Evolutionary conservation across 2,888 invertebrate species (phyloP).

Genomic region (Ditula angustiorana): DNA sequence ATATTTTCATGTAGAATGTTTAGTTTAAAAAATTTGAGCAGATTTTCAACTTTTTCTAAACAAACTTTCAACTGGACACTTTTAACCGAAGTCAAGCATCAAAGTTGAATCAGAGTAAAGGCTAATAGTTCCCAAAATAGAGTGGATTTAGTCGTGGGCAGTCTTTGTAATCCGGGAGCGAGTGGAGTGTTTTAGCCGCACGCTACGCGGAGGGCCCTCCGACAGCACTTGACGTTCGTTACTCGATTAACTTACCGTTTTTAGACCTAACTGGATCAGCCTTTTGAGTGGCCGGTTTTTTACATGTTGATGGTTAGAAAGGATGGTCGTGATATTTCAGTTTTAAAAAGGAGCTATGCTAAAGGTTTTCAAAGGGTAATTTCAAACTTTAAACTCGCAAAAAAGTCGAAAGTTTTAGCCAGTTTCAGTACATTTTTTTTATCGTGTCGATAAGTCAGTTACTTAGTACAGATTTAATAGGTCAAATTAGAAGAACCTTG

Average conservation of each 20-base stretch:
- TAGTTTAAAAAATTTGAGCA: background rate
- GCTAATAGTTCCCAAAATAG: constrained; percentile 50
- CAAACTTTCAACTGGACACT: no score
- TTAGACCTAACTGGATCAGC: constrained; percentile 21
- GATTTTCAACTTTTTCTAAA: no score
- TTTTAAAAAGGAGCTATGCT: background rate
- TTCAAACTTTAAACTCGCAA: background rate
- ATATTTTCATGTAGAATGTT: background rate
- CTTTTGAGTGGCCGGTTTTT: constrained; percentile 3
- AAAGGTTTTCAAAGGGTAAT: background rate
- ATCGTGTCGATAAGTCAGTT: background rate
- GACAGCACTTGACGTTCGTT: constrained; percentile 51
- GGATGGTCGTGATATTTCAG: background rate
- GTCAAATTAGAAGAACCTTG: no score
- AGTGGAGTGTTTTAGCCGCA: constrained; percentile 49
- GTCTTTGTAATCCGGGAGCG: constrained; percentile 37
- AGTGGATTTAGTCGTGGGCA: constrained; percentile 38
- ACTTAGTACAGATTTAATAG: no score
- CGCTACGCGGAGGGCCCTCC: constrained; percentile 46
- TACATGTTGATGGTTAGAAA: constrained; percentile 3
- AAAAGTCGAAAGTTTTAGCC: background rate
- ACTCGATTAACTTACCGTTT: constrained; percentile 50
- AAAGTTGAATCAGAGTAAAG: constrained; percentile 46
- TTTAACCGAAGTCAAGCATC: background rate
- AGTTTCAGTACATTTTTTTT: background rate